These are phyloP conservation scores for Stenoptilia bipunctidactyla DNA, from an alignment of 2,888 invertebrate species.

Conservation along the genomic window DNA sequence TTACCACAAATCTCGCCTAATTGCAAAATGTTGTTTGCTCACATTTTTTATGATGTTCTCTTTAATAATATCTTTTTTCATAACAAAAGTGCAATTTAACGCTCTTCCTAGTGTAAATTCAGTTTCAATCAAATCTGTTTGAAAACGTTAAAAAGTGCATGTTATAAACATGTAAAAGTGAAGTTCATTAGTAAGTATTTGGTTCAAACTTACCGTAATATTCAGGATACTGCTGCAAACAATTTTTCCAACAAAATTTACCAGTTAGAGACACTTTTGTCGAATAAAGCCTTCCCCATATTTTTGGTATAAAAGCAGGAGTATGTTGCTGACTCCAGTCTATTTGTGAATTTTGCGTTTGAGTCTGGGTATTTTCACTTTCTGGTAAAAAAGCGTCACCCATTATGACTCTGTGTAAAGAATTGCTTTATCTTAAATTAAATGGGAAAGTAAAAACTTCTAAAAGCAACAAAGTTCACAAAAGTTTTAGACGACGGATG, in stretches of 20 bases:
- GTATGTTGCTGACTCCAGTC: constrained; percentile 58
- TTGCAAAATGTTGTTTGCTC: constrained; percentile 75
- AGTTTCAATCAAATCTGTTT: constrained; percentile 66
- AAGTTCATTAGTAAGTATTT: too few relatives aligned
- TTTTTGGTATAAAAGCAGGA: constrained; percentile 45
- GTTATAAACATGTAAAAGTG: too few relatives aligned
- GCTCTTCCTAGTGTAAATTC: constrained; percentile 69
- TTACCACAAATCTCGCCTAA: constrained; percentile 60
- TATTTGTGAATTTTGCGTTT: constrained; percentile 57
- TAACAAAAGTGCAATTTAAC: constrained; percentile 54
- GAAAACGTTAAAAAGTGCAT: neutral
- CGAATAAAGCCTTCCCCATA: constrained; percentile 68
- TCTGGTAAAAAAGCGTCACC: too few relatives aligned
- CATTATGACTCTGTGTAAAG: too few relatives aligned
- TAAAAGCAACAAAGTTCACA: too few relatives aligned
- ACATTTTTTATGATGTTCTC: constrained; percentile 58
- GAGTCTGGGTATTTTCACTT: constrained; percentile 45
- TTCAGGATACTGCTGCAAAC: constrained; percentile 27
- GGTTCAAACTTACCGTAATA: constrained; percentile 53
- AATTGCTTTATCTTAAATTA: too few relatives aligned
- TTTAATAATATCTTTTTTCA: constrained; percentile 52
- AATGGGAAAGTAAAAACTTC: too few relatives aligned
- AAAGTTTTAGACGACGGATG: too few relatives aligned
- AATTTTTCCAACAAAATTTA: constrained; percentile 41
- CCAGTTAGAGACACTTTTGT: constrained; percentile 37